Conservation (phyloP, 2,797 vertebrate species). For the Pantherophis alleghaniensis region DNA sequence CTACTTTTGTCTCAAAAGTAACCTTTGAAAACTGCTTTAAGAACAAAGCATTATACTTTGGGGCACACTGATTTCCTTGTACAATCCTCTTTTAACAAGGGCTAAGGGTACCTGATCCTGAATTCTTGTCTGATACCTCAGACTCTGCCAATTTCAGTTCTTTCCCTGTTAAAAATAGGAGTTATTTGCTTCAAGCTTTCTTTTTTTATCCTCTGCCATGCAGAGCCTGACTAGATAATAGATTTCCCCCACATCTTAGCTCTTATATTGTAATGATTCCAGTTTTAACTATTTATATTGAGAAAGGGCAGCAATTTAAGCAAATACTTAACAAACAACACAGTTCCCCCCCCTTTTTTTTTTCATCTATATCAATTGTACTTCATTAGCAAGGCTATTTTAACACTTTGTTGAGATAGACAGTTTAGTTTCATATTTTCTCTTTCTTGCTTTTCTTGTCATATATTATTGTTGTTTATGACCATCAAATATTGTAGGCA, state of each 20-base stretch:
- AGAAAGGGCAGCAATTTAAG: constrained; percentile 14
- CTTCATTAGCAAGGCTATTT: not conserved
- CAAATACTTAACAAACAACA: not conserved
- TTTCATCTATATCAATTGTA: not conserved
- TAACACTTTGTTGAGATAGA: not conserved
- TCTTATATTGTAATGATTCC: not conserved
- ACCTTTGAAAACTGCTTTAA: not conserved
- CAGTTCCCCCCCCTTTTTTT: not conserved
- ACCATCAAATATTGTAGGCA: not conserved
- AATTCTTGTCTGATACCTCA: not conserved
- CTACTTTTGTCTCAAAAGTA: not conserved
- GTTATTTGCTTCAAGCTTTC: not conserved
- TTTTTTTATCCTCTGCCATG: not conserved
- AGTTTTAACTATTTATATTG: constrained; percentile 28
- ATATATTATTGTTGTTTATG: not conserved
- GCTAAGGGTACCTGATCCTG: not conserved
- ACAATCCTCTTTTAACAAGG: not conserved
- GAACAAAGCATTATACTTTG: not conserved
- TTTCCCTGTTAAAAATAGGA: not conserved
- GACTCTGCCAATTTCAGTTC: not conserved
- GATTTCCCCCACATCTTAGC: not conserved
- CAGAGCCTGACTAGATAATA: not conserved
- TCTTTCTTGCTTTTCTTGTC: not conserved
- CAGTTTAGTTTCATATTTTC: constrained; percentile 35
- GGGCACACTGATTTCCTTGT: not conserved